A percentile compares a stretch with the other conserved stretches of the same genome.
Conservation (phyloP, 1,140 invertebrate species). For the Drosophila kohkoa region DNA sequence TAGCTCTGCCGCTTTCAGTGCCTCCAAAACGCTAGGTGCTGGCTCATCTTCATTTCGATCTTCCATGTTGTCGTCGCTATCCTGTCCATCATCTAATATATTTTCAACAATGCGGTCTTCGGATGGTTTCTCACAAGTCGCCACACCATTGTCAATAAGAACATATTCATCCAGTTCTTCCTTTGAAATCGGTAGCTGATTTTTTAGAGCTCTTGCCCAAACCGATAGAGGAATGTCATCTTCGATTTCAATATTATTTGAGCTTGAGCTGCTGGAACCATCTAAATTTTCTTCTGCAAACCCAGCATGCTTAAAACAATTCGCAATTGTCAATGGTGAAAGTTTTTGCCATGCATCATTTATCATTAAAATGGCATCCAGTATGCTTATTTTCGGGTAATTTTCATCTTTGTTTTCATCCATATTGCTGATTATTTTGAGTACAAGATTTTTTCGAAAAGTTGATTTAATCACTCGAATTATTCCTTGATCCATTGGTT, state of each 20-base stretch:
- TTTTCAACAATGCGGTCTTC: conserved; percentile 9
- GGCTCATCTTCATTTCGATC: neutral
- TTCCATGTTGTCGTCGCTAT: conserved; percentile 6
- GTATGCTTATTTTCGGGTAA: too few species aligned
- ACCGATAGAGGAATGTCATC: neutral
- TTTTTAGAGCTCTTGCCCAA: too few species aligned
- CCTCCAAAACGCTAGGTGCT: conserved; percentile 10
- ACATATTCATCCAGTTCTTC: neutral
- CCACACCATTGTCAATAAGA: conserved; percentile 7
- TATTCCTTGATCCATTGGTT: conserved; percentile 1
- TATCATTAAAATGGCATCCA: too few species aligned
- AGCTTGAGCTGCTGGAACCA: conserved; percentile 1
- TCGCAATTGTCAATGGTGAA: too few species aligned
- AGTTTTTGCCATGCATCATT: too few species aligned
- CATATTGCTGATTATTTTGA: neutral
- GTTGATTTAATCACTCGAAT: conserved; percentile 11
- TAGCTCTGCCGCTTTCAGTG: too few species aligned
- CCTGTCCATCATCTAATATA: conserved; percentile 11
- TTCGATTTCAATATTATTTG: conserved; percentile 6
- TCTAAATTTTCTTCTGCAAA: conserved; percentile 4
- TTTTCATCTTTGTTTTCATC: too few species aligned
- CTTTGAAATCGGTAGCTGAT: too few species aligned
- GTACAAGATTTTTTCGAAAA: conserved; percentile 9
- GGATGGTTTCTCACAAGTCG: conserved; percentile 11
- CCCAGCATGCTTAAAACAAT: neutral